These are phyloP conservation scores for Nixonia krombeini DNA, from an alignment of 1,140 invertebrate genomes.

Conservation along the genomic window DNA sequence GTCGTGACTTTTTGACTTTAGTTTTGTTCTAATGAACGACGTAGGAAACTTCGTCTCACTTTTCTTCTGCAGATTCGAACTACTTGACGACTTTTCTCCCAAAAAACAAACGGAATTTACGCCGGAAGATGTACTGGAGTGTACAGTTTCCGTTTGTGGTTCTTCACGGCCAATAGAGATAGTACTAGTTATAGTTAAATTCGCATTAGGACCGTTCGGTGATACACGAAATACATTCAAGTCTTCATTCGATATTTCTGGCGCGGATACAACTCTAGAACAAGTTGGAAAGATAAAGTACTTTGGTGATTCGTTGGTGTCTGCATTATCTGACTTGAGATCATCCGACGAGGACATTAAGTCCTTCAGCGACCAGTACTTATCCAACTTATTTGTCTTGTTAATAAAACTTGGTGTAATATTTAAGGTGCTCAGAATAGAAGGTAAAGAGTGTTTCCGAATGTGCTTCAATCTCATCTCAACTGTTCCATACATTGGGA, in stretches of 20 bases:
- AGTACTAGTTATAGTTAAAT: slow-evolving; percentile 50
- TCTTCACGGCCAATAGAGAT: slow-evolving; percentile 44
- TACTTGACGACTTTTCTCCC: slow-evolving; percentile 2
- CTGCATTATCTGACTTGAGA: slow-evolving; percentile 30
- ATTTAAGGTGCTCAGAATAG: slow-evolving; percentile 51
- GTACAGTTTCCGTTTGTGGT: slow-evolving; percentile 24
- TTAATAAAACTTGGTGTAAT: slow-evolving; percentile 35
- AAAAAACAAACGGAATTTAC: slow-evolving; percentile 36
- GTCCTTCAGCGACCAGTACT: slow-evolving; percentile 62
- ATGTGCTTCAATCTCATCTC: slow-evolving; percentile 51
- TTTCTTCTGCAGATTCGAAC: slow-evolving; percentile 2
- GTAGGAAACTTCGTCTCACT: slow-evolving; percentile 49
- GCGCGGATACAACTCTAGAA: slow-evolving; percentile 55
- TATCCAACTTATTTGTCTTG: slow-evolving; percentile 56
- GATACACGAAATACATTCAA: slow-evolving; percentile 32
- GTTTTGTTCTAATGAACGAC: slow-evolving; percentile 53
- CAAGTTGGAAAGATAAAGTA: slow-evolving; percentile 56
- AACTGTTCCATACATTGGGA: slow-evolving; percentile 21
- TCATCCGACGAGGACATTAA: slow-evolving; percentile 51
- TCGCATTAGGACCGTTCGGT: slow-evolving; percentile 13
- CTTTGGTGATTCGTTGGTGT: slow-evolving; percentile 39
- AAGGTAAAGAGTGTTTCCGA: slow-evolving; percentile 55
- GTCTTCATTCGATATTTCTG: slow-evolving; percentile 52
- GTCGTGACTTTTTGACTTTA: slow-evolving; percentile 50
- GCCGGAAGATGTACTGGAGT: slow-evolving; percentile 35